Evolutionary conservation across 1,140 invertebrate species (phyloP).

Genomic region (Calosoma granatense): DNA sequence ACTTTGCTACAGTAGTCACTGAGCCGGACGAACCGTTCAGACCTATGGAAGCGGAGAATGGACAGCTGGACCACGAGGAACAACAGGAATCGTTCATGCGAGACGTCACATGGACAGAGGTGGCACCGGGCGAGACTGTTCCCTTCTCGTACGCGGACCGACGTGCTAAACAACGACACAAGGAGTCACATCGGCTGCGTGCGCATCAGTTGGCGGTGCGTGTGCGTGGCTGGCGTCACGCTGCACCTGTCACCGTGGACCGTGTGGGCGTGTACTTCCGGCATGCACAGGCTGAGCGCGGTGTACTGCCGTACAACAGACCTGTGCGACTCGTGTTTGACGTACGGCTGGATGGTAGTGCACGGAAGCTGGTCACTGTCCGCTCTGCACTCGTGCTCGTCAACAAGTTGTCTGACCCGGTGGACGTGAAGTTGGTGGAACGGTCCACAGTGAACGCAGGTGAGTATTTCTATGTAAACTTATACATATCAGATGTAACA

Average conservation of each 20-base stretch:
- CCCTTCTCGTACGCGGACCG: conserved; percentile 75
- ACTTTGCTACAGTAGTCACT: conserved; percentile 69
- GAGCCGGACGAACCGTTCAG: conserved; percentile 29
- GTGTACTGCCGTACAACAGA: conserved; percentile 28
- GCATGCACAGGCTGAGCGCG: conserved; percentile 48
- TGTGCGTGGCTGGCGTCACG: conserved; percentile 81
- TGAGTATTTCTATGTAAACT: conserved; percentile 7
- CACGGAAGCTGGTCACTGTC: conserved; percentile 90
- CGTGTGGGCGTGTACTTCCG: conserved; percentile 91
- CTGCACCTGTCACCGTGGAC: conserved; percentile 86
- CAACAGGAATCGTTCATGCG: conserved; percentile 30
- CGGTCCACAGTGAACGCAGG: conserved; percentile 22
- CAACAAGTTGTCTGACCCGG: conserved; percentile 62
- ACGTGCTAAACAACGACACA: conserved; percentile 60
- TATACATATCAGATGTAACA: too few relatives aligned
- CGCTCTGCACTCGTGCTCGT: conserved; percentile 75
- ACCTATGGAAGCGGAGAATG: conserved; percentile 21
- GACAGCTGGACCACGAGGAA: neutral
- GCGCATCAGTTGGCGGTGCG: conserved; percentile 80
- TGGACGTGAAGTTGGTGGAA: conserved; percentile 62
- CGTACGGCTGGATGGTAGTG: conserved; percentile 83
- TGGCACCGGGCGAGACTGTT: conserved; percentile 56
- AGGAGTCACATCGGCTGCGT: conserved; percentile 67
- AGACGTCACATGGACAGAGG: conserved; percentile 56
- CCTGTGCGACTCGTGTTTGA: conserved; percentile 70